Conservation (phyloP, 2,113 vertebrate species). For the Hiodon alosoides region DNA sequence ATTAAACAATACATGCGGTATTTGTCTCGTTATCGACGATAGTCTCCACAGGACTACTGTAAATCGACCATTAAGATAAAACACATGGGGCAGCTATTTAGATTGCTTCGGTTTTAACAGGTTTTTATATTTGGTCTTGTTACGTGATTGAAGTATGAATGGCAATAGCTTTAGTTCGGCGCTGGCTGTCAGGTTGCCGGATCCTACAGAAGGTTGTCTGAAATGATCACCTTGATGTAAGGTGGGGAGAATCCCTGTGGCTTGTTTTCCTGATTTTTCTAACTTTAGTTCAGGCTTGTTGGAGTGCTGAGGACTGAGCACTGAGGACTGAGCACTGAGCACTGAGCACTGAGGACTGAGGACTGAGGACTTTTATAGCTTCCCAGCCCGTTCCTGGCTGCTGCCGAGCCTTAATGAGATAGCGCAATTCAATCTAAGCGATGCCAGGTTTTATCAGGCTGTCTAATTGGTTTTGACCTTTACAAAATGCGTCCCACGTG, state of each 20-base stretch:
- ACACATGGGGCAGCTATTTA: no score
- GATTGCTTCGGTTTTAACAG: no score
- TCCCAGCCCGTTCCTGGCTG: conserved; percentile 47
- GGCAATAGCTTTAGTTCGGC: no score
- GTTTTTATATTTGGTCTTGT: no score
- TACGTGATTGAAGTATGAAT: no score
- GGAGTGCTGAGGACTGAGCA: conserved; percentile 35
- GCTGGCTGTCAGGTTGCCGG: no score
- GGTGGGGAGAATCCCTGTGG: conserved; percentile 9
- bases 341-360: conserved; percentile 41
- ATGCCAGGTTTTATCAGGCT: conserved; percentile 53
- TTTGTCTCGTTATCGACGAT: no score
- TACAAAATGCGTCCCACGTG: conserved; percentile 46
- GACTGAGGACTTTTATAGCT: conserved; percentile 54
- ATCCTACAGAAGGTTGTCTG: background rate
- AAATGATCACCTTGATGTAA: conserved; percentile 1
- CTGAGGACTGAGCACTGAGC: conserved; percentile 43
- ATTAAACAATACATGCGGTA: no score
- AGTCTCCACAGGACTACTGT: no score
- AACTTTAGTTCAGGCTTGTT: conserved; percentile 44
- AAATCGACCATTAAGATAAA: no score
- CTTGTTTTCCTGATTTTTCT: conserved; percentile 48
- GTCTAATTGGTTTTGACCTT: conserved; percentile 60
- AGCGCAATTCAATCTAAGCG: conserved; percentile 48
- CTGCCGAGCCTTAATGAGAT: conserved; percentile 58